Conservation (phyloP, 2,888 invertebrate genomes). For the Argyresthia goedartella region DNA sequence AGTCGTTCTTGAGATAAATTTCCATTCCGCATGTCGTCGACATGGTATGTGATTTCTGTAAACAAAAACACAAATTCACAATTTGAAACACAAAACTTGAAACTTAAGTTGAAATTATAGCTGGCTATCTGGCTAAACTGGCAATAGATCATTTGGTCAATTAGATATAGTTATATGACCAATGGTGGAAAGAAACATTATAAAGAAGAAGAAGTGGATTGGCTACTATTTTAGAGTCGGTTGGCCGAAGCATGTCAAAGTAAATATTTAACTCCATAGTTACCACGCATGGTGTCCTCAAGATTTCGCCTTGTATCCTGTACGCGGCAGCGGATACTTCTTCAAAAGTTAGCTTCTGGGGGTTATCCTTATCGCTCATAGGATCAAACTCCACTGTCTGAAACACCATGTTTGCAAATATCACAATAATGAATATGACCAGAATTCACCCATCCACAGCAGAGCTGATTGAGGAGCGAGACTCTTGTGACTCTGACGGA, state of each 20-base stretch:
- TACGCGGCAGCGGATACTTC: conserved; percentile 92
- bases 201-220: too few relatives aligned
- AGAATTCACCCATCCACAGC: background rate
- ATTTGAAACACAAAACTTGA: too few relatives aligned
- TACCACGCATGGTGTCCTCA: conserved; percentile 90
- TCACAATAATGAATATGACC: background rate
- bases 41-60: conserved; percentile 86
- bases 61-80: conserved; percentile 13
- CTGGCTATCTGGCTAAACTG: too few relatives aligned
- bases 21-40: conserved; percentile 85
- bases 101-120: too few relatives aligned
- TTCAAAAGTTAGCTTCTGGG: conserved; percentile 81
- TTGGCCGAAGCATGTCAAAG: too few relatives aligned
- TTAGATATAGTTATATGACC: too few relatives aligned
- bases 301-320: conserved; percentile 86
- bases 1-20: conserved; percentile 94
- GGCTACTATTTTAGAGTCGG: too few relatives aligned
- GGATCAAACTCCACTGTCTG: conserved; percentile 60
- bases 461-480: background rate
- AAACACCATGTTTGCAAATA: conserved; percentile 37
- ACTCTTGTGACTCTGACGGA: too few relatives aligned
- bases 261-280: conserved; percentile 22
- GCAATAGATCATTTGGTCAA: too few relatives aligned
- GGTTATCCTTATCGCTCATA: conserved; percentile 78
- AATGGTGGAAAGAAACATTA: too few relatives aligned